Evolutionary conservation across 1,140 invertebrate genomes (phyloP).

Genomic region (Drosophila watanabei): DNA sequence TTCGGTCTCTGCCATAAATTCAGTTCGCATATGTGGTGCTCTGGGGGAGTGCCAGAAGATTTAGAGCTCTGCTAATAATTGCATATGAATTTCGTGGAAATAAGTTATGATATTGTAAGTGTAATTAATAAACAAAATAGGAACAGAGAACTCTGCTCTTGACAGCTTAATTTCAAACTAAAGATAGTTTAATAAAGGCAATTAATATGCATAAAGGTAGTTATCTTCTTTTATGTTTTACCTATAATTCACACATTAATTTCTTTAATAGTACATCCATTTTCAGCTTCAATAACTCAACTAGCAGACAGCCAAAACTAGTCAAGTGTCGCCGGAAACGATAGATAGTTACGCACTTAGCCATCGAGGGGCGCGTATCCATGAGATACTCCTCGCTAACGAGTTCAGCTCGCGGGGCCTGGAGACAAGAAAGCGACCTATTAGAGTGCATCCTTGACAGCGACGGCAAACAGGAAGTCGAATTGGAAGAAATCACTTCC

Average conservation of each 20-base stretch:
- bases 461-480: constrained; percentile 57
- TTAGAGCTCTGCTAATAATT: constrained; percentile 54
- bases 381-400: constrained; percentile 10
- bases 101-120: constrained; percentile 16
- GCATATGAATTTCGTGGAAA: constrained; percentile 36
- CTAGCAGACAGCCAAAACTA: neutral
- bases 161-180: neutral
- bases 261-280: neutral
- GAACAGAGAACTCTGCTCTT: neutral
- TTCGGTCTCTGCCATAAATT: constrained; percentile 63
- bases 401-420: constrained; percentile 6
- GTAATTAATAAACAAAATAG: constrained; percentile 11
- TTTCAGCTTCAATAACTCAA: constrained; percentile 1
- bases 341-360: constrained; percentile 24
- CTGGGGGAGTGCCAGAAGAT: constrained; percentile 19
- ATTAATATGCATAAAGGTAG: neutral
- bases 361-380: neutral
- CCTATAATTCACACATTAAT: neutral
- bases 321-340: constrained; percentile 14
- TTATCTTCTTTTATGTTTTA: neutral
- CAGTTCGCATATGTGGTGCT: constrained; percentile 21
- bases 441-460: constrained; percentile 51
- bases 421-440: neutral
- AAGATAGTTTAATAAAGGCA: too few relatives aligned
- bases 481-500: constrained; percentile 63